Evolutionary conservation across 2,113 vertebrate genomes (phyloP).

Genomic region (Baryphthengus martii): DNA sequence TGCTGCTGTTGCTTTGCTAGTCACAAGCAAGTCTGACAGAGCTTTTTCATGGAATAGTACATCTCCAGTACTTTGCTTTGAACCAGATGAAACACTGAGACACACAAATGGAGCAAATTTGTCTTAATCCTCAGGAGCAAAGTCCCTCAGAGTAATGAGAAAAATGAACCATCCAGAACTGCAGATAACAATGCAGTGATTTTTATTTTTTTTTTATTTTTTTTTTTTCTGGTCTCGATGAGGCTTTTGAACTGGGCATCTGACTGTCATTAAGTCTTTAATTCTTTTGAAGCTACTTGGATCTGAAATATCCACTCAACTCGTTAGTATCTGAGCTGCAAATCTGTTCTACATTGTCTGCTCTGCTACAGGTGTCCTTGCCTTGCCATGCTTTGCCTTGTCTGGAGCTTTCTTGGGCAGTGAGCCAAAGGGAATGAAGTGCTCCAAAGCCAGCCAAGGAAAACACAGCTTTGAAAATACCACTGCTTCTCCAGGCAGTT

Average conservation of each 20-base stretch:
- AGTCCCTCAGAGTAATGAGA: background rate
- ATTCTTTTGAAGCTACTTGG: background rate
- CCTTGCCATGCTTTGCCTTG: background rate
- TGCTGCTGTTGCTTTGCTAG: background rate
- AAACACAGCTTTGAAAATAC: conserved; percentile 11
- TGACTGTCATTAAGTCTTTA: background rate
- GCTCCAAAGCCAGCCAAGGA: conserved; percentile 23
- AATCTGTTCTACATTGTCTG: background rate
- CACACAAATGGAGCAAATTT: background rate
- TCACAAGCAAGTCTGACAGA: background rate
- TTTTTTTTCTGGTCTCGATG: background rate
- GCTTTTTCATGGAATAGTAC: background rate
- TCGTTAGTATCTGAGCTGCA: background rate
- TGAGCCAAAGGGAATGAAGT: conserved; percentile 12
- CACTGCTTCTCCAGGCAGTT: background rate
- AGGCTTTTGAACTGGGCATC: background rate
- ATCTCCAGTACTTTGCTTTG: background rate
- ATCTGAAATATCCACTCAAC: background rate
- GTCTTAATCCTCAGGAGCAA: background rate
- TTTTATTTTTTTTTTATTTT: background rate
- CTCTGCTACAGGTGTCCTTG: background rate
- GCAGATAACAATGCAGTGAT: background rate
- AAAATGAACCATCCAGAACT: background rate
- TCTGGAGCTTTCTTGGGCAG: background rate
- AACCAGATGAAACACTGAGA: background rate